A percentile compares a stretch with the other conserved stretches of the same genome.
Evolutionary conservation across 2,888 invertebrate species (phyloP).

Genomic region (Pyrrhia umbra): DNA sequence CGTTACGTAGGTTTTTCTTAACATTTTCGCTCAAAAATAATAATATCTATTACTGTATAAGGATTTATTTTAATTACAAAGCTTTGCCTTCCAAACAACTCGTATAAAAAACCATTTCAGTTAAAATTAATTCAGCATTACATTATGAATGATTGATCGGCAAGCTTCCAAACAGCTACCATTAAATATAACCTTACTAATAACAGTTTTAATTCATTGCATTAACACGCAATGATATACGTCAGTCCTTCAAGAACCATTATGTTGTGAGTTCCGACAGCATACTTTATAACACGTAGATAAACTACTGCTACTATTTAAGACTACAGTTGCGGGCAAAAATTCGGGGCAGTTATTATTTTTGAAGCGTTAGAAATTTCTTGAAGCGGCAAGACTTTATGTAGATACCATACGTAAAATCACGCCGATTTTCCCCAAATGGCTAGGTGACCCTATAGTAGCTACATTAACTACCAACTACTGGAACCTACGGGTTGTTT

Average conservation of each 20-base stretch:
- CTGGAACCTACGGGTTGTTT: too few relatives aligned
- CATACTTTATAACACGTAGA: slow-evolving; percentile 17
- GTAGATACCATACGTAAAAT: too few relatives aligned
- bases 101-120: slow-evolving; percentile 17
- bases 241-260: slow-evolving; percentile 41
- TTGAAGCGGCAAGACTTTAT: too few relatives aligned
- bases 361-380: too few relatives aligned
- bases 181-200: slow-evolving; percentile 35
- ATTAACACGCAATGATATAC: slow-evolving; percentile 42
- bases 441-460: too few relatives aligned
- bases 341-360: background rate
- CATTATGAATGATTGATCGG: slow-evolving; percentile 51
- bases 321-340: background rate
- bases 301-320: slow-evolving; percentile 10
- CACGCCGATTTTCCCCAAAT: too few relatives aligned
- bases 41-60: too few relatives aligned
- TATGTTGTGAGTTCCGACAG: slow-evolving; percentile 49
- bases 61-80: too few relatives aligned
- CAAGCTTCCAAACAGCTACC: slow-evolving; percentile 12
- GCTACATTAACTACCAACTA: too few relatives aligned
- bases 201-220: slow-evolving; percentile 27
- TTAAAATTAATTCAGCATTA: slow-evolving; percentile 1
- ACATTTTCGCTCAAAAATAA: too few relatives aligned
- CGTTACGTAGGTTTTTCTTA: too few relatives aligned
- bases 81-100: too few relatives aligned